Evolutionary conservation across 2,797 vertebrate genomes (phyloP), one percentile per base, ranked within the genome.

Genomic region (Typhlichthys subterraneus): DNA sequence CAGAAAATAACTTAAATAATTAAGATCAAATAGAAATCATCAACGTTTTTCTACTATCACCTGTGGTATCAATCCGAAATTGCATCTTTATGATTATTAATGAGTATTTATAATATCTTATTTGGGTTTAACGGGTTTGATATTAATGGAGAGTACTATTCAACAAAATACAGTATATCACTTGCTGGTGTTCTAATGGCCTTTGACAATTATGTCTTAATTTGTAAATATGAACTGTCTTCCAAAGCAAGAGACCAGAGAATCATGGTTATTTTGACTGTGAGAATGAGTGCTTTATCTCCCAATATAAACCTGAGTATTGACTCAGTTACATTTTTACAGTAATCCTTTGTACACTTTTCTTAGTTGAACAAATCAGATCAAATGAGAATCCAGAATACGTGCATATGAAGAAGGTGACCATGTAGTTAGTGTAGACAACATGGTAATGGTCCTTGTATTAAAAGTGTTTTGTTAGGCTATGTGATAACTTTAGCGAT

Each of bases 211-310:
- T 14, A 2, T 33, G 55, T 45, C 31, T 45, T 17, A 10, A 10
- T 15, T 38, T 73, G 72, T 82, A 85, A 85, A 85, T 82, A 84
- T 46, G 57, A 84, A 70, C 51, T 50, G 17, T 58, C 17, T 45
- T 46, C 55, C 31, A 65, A 65, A 58, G 63, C 17, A 76, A 69
- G 56, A 70, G 75, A 59, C 54, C 53, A 76, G 49, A 67, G 62
- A 77, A 81, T 65, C 67, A 54, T 65, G 74, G 68, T 65, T 75
- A 14, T 70, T 57, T 68, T 88, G 84, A 87, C 70, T 86, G 38
- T 42, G 38, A 45, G 10, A 12, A 15, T 15, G 14, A 45, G 14
- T 38, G 45, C 76, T 88, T 72, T 61, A 59, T 54, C 38, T 69
- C 70, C 72, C 60, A 42, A 74, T 59, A 79, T 45, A 56, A 63